A percentile compares a stretch with the other conserved stretches of the same genome.
phyloP scores from a whole-genome alignment of 1,140 invertebrate species.

The Lepidurus arcticus region DNA sequence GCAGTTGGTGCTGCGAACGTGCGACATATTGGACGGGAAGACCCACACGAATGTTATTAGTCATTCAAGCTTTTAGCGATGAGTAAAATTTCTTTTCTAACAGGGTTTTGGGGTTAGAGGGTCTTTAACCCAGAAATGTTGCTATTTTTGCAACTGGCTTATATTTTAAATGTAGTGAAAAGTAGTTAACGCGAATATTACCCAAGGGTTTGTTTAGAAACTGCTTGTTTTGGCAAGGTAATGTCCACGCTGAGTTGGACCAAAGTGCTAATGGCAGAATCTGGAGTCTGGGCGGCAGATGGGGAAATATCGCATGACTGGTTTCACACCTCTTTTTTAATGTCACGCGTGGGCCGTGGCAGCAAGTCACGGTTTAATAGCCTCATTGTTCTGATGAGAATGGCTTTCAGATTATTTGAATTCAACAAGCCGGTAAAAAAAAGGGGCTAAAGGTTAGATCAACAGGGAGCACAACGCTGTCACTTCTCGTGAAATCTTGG shows the following conservation, averaged over 20 bases:
- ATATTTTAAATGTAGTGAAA: neutral
- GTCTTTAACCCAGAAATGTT: constrained; percentile 5
- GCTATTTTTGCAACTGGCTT: constrained; percentile 7
- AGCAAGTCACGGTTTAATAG: too few relatives aligned
- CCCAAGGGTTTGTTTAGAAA: neutral
- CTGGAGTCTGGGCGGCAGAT: neutral
- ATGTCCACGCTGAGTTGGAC: neutral
- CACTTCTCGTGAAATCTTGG: neutral
- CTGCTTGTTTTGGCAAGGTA: constrained; percentile 11
- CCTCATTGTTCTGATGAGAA: too few relatives aligned
- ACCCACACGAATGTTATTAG: too few relatives aligned
- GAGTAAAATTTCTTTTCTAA: too few relatives aligned
- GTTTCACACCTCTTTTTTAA: too few relatives aligned
- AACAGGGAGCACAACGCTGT: neutral
- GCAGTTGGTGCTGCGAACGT: too few relatives aligned
- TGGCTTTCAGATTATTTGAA: too few relatives aligned
- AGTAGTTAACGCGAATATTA: neutral
- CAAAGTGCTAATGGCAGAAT: neutral
- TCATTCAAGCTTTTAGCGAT: too few relatives aligned
- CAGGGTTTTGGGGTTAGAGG: neutral
- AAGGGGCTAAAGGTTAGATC: neutral
- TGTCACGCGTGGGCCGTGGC: too few relatives aligned
- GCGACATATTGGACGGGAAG: too few relatives aligned
- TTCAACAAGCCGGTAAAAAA: too few relatives aligned
- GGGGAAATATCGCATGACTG: neutral